Conservation (phyloP, 2,113 vertebrate species). For the Engystomops pustulosus region DNA sequence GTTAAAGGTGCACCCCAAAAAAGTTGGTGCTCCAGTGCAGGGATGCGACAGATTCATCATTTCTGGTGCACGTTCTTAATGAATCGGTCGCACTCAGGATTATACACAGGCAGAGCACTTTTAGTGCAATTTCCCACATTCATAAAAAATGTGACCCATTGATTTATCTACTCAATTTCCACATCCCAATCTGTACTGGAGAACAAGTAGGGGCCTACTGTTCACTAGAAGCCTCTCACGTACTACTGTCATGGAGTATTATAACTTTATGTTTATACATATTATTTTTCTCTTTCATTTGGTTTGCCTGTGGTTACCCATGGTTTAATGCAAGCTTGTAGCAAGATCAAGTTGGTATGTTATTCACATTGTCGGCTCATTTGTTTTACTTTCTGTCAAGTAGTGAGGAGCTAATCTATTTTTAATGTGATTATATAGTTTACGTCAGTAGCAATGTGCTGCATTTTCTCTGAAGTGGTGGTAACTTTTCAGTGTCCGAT, state of each 20-base stretch:
- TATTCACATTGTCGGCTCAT: slow-evolving; percentile 58
- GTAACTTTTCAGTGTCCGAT: slow-evolving; percentile 50
- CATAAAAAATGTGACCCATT: too few species aligned
- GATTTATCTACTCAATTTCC: neutral
- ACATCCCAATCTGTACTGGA: neutral
- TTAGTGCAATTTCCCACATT: too few species aligned
- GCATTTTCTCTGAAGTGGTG: slow-evolving; percentile 42
- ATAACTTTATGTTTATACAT: too few species aligned
- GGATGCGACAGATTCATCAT: too few species aligned
- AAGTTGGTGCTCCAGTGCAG: too few species aligned
- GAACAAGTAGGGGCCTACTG: neutral
- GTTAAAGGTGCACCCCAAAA: too few species aligned
- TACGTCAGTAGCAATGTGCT: slow-evolving; percentile 56
- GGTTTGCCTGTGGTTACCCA: slow-evolving; percentile 22
- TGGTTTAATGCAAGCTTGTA: neutral
- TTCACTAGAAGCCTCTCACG: neutral
- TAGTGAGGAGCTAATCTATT: slow-evolving; percentile 57
- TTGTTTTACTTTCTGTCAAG: slow-evolving; percentile 59
- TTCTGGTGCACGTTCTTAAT: too few species aligned
- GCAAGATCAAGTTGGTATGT: slow-evolving; percentile 47
- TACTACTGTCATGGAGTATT: neutral
- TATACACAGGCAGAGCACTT: too few species aligned
- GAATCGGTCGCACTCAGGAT: too few species aligned
- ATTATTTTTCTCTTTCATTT: slow-evolving; percentile 29
- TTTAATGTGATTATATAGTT: slow-evolving; percentile 60